A percentile compares a stretch with the other conserved stretches of the same genome.
phyloP scores from a whole-genome alignment of 2,113 vertebrate genomes.

The Antigone vipio region DNA sequence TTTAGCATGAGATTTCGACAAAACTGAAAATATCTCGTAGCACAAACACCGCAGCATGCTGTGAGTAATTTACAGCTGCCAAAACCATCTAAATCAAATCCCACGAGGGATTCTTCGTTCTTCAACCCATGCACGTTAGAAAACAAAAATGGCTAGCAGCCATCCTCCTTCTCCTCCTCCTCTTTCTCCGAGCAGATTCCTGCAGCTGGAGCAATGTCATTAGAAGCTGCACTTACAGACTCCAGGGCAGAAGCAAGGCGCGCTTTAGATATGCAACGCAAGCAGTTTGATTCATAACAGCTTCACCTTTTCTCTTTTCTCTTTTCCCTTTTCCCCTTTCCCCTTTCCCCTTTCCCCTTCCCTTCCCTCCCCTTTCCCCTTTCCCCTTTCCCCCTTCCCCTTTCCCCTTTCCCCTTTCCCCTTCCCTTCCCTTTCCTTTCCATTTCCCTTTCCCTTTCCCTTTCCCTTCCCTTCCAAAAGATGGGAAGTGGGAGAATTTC shows the following conservation, averaged over 20 bases:
- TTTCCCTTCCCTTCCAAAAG: not conserved
- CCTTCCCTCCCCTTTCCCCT: too few species aligned
- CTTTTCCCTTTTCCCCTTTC: too few species aligned
- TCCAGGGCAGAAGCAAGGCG: not conserved
- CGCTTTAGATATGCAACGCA: not conserved
- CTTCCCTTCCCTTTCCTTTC: not conserved
- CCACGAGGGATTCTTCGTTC: slow-evolving; percentile 51
- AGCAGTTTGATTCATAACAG: not conserved
- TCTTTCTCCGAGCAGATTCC: slow-evolving; percentile 21
- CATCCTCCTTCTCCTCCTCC: slow-evolving; percentile 27
- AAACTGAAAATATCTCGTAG: slow-evolving; percentile 63
- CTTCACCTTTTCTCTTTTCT: not conserved
- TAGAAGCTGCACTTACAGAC: not conserved
- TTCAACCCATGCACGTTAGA: slow-evolving; percentile 24
- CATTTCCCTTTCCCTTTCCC: too few species aligned
- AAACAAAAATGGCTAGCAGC: slow-evolving; percentile 62
- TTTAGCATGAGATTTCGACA: slow-evolving; percentile 48
- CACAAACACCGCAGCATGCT: slow-evolving; percentile 53
- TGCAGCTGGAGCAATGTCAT: slow-evolving; percentile 51
- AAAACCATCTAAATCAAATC: slow-evolving; percentile 62
- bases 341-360: not conserved
- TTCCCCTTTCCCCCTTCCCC: too few species aligned
- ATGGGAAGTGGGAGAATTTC: not conserved
- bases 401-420: too few species aligned
- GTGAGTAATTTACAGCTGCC: slow-evolving; percentile 70